Evolutionary conservation across 2,797 vertebrate genomes (phyloP).

Genomic region (Phalanger gymnotis): DNA sequence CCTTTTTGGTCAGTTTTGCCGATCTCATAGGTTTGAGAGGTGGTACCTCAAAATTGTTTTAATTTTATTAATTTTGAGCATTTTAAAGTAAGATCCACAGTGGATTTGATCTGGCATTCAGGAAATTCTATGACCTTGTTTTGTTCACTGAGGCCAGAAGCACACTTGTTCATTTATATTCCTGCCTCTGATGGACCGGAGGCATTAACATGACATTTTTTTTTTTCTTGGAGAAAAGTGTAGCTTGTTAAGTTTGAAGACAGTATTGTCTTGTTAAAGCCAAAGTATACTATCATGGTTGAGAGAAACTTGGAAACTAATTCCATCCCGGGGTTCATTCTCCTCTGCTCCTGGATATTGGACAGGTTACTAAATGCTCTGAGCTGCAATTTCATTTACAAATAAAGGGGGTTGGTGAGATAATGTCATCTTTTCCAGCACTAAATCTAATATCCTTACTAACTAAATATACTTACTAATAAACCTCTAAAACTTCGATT

Average conservation of each 20-base stretch:
- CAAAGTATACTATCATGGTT: neutral
- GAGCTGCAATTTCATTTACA: neutral
- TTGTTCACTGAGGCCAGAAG: neutral
- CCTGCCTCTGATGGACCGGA: neutral
- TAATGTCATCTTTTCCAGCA: neutral
- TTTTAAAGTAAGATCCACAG: neutral
- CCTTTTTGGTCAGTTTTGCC: neutral
- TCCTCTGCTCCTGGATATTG: neutral
- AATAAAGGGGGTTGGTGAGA: neutral
- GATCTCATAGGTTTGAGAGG: neutral
- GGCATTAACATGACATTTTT: neutral
- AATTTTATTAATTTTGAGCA: neutral
- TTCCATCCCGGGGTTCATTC: neutral
- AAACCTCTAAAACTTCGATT: neutral
- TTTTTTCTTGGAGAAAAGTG: neutral
- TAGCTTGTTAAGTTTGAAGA: neutral
- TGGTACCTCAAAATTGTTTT: neutral
- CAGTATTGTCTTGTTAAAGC: neutral
- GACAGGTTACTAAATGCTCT: neutral
- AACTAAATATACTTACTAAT: no score
- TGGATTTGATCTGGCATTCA: neutral
- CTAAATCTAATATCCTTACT: neutral
- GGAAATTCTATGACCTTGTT: neutral
- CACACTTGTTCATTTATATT: neutral
- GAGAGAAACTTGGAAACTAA: neutral